Base-by-base conservation (phyloP, 35 echinoderm and acorn worm genomes). In the Amphiura filiformis region DNA sequence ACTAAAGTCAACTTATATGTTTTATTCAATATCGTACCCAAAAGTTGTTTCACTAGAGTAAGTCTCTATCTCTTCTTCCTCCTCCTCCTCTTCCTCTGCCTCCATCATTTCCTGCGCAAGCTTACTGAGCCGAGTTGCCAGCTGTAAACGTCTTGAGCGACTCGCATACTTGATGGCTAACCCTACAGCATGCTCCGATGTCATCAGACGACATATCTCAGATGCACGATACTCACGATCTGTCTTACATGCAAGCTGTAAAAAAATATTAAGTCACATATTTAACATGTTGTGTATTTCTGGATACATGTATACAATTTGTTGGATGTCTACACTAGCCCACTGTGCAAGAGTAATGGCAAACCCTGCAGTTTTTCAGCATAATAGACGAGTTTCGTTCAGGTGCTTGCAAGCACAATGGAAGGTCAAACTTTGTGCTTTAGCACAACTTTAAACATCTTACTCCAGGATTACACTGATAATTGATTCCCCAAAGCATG, bases 151-250 rank as follows among this genome's bases (percentile, higher is more conserved):
- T 23, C 93, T 88, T 56, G 93, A 94, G 37, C 96, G 76, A 41
- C 90, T 95, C 26, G 96, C 96, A 64, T 99, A 99, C 44, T 99
- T 99, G 65, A 99, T 99, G 22, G 96, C 96, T 23, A 99, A 80
- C 32, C 83, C 92, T 41, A 94, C 84, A 23, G 87, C 87, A 77
- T 99, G 96, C 36, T 99, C 81, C 0, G 96, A 92, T 57, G 87
- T 88, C 96, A 99, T 99, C 79, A 93, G 61, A 64, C 88, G 78
- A 78, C 92, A 94, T 34, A 99, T 79, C 30, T 99, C 96, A 30
- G 86, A 87, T 0, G 92, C 93, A 23, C 93, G 78, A 20, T 86
- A 92, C 56, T 99, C 96, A 36, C 96, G 77, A 22, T 99, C 96
- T 39, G 96, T 87, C 56, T 90, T 86, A 83, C 96, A 99, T 17